Base-by-base conservation (phyloP, 2,888 invertebrate species). In the Luffia ferchaultella region DNA sequence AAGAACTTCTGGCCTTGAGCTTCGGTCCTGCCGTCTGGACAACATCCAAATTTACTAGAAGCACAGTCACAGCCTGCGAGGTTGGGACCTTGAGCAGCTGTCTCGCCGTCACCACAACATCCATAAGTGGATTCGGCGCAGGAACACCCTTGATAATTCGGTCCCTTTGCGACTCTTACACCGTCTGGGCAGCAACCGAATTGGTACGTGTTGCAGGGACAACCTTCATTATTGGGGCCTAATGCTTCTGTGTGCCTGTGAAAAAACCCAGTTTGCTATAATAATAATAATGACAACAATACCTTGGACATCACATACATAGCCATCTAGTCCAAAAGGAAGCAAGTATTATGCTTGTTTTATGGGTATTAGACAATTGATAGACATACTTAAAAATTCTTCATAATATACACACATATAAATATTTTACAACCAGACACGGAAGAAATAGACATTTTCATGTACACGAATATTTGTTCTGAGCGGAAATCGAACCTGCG, bases 161-260 rank as follows among this genome's bases (percentile, higher is more conserved):
- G 73, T 0, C 49, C 96, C 64, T 87, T 88, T 2, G 95, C 93
- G 49, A 86, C 71, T 0, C 90, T 90, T 53, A 90, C 73, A 0
- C 95, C 95, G 75, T 96, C 95, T 0, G 91, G 88, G 63, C 97
- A 97, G 65, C 97, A 97, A 1, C 96, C 96, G 67, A 94, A 95
- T 67, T 95, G 93, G 79, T 89, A 92, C 0, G 95, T 92, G 64
- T 90, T 87, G 64, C 95, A 95, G 0, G 87, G 85, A 65, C 97
- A 98, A 12, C 96, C 97, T 60, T 91, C 88, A 62, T 85, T 90
- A 57, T 92, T 88, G 0, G 91, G 88, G 9, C 96, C 97, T 20
- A 76, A 69, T 0, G 97, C 94, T 48, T 89, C 86, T 15, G 93
- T 89, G 65, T 90, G 72, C 54, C 85, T 85, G 57, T 16, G 46